phyloP scores from a whole-genome alignment of 2,797 vertebrate genomes.

The Alosa sapidissima region DNA sequence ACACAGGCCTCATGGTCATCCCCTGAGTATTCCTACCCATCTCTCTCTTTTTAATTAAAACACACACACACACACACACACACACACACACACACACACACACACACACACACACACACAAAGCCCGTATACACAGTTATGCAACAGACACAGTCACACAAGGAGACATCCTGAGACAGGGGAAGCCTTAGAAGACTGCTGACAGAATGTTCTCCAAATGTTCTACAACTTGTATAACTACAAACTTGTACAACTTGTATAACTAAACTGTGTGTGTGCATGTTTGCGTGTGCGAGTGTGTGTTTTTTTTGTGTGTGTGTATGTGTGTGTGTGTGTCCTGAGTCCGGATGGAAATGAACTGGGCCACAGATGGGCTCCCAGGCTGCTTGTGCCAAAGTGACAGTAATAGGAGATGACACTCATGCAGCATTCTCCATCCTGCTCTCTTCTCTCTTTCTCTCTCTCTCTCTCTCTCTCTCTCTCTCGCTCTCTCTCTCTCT shows the following conservation, averaged over 20 bases:
- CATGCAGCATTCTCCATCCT: not conserved
- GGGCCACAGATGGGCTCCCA: constrained; percentile 10
- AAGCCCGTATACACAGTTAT: not conserved
- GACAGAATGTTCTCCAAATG: not conserved
- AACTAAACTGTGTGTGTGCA: not conserved
- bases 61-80: too few species aligned
- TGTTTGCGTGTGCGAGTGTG: not conserved
- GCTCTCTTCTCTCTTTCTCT: not conserved
- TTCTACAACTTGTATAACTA: not conserved
- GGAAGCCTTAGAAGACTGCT: not conserved
- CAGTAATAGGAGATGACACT: not conserved
- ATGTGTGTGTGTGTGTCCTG: constrained; percentile 27
- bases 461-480: not conserved
- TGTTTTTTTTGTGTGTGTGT: not conserved
- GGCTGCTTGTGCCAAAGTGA: not conserved
- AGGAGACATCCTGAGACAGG: not conserved
- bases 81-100: not conserved
- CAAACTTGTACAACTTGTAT: not conserved
- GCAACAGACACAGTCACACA: too few species aligned
- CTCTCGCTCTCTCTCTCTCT: not conserved
- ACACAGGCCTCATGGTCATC: not conserved
- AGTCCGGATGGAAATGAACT: not conserved
- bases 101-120: too few species aligned
- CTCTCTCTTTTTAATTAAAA: not conserved
- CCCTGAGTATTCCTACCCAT: not conserved